Evolutionary conservation across 2,888 invertebrate species (phyloP).

Genomic region (Andrena minutula): DNA sequence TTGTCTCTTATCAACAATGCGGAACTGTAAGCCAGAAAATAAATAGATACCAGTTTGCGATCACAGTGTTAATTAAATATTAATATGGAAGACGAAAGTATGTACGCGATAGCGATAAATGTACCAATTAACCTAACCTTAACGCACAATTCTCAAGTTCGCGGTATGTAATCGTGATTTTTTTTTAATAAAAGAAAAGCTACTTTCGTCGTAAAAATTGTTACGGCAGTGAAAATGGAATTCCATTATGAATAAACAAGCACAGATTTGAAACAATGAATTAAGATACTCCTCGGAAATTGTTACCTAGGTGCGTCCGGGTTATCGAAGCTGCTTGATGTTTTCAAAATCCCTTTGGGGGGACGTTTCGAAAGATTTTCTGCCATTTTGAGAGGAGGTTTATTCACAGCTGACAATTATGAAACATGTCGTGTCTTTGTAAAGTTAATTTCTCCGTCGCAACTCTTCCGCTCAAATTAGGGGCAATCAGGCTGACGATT

Average conservation of each 20-base stretch:
- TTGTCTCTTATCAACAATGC: neutral
- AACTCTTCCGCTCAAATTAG: slow-evolving; percentile 31
- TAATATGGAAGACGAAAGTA: neutral
- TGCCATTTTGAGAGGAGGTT: slow-evolving; percentile 86
- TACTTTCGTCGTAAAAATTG: neutral
- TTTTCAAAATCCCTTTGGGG: slow-evolving; percentile 96
- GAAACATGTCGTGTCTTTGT: slow-evolving; percentile 37
- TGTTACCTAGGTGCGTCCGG: slow-evolving; percentile 85
- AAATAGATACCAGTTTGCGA: neutral
- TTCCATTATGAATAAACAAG: neutral
- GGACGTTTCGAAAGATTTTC: slow-evolving; percentile 94
- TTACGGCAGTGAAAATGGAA: neutral
- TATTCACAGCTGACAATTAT: slow-evolving; percentile 50
- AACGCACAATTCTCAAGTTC: neutral
- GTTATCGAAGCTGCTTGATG: slow-evolving; percentile 95
- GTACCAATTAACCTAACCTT: slow-evolving; percentile 42
- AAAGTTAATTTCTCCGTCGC: slow-evolving; percentile 29
- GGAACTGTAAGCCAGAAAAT: neutral
- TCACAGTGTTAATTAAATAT: neutral
- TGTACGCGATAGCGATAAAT: neutral
- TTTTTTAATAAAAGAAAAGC: neutral
- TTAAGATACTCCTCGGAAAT: neutral
- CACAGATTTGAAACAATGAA: neutral
- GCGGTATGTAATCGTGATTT: neutral
- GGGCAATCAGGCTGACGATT: slow-evolving; percentile 25